A percentile compares a stretch with the other conserved stretches of the same genome.
These are phyloP conservation scores for Brassicogethes aeneus DNA, from an alignment of 2,888 invertebrate genomes.

Conservation along the genomic window DNA sequence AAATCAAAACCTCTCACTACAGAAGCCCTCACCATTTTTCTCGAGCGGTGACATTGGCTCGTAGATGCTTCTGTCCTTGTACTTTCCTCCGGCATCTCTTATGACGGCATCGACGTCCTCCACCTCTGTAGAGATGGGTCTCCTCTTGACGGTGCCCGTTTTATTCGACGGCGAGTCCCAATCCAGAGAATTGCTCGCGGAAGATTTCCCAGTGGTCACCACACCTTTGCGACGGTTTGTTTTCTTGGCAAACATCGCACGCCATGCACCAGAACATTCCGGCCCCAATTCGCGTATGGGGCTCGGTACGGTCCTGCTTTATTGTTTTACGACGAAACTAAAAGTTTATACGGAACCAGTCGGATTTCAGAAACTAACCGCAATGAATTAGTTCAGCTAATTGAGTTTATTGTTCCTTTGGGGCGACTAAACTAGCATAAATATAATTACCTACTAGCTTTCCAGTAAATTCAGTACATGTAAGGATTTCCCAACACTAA, in stretches of 20 bases:
- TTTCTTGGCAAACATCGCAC: background rate
- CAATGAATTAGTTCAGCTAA: no score
- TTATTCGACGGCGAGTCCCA: slow-evolving; percentile 65
- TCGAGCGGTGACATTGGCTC: slow-evolving; percentile 1
- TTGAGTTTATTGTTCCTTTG: no score
- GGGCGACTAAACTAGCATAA: no score
- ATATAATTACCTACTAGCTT: no score
- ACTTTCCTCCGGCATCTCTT: slow-evolving; percentile 1
- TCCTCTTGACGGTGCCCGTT: slow-evolving; percentile 64
- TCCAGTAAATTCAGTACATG: no score
- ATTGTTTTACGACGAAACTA: slow-evolving; percentile 3
- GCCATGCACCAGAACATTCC: slow-evolving; percentile 5
- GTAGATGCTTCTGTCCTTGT: background rate
- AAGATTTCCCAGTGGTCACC: slow-evolving; percentile 19
- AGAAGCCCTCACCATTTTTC: slow-evolving; percentile 2
- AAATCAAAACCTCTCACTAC: no score
- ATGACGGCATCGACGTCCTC: slow-evolving; percentile 5
- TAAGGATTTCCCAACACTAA: no score
- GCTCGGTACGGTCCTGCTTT: background rate
- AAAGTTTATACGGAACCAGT: slow-evolving; percentile 6
- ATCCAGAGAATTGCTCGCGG: slow-evolving; percentile 42
- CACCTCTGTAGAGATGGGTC: slow-evolving; percentile 44
- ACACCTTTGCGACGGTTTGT: slow-evolving; percentile 20
- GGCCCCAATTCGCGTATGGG: background rate
- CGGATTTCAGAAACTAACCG: slow-evolving; percentile 9